Conservation (phyloP, 2,113 vertebrate genomes). For the Clarias gariepinus region DNA sequence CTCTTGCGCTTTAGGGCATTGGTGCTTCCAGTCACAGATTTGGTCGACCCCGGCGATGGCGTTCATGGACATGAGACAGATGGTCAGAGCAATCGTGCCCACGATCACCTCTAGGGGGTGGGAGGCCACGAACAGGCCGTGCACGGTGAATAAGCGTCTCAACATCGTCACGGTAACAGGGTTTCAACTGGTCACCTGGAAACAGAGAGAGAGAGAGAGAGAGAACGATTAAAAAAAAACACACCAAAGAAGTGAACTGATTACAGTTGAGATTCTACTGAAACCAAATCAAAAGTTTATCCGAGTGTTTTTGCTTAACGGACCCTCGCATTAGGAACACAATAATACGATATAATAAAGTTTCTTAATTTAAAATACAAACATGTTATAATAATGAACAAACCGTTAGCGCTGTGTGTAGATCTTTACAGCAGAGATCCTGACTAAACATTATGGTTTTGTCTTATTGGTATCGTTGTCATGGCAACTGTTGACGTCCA, state of each 20-base stretch:
- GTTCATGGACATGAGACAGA: conserved; percentile 97
- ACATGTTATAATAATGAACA: too few relatives aligned
- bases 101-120: conserved; percentile 97
- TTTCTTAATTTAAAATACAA: too few relatives aligned
- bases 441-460: too few relatives aligned
- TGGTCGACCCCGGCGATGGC: conserved; percentile 88
- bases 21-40: conserved; percentile 94
- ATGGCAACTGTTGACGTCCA: too few relatives aligned
- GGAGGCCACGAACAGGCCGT: conserved; percentile 89
- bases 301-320: background rate
- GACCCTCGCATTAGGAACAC: too few relatives aligned
- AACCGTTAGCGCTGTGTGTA: too few relatives aligned
- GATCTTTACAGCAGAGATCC: too few relatives aligned
- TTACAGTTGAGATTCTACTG: background rate
- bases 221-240: background rate
- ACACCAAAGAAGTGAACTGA: background rate
- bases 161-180: conserved; percentile 70
- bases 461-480: too few relatives aligned
- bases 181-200: conserved; percentile 21
- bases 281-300: background rate
- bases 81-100: conserved; percentile 87
- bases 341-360: too few relatives aligned
- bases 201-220: background rate
- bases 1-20: conserved; percentile 89
- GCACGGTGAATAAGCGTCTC: conserved; percentile 84